phyloP scores from a whole-genome alignment of 2,888 invertebrate genomes.

The Aleiodes alternator region DNA sequence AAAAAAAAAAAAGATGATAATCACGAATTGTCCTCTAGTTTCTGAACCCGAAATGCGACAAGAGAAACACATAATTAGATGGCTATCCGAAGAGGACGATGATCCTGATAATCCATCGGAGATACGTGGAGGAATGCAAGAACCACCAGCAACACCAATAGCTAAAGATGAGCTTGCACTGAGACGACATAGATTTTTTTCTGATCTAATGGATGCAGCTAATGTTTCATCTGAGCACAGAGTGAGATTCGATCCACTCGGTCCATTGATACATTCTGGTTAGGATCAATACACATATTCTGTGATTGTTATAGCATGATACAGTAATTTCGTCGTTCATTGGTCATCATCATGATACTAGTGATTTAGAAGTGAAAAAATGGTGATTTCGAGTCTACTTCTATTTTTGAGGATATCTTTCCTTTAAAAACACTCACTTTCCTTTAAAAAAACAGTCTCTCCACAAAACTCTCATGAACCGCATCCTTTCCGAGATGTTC shows the following conservation, averaged over 20 bases:
- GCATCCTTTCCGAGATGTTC: background rate
- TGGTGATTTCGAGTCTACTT: too few species aligned
- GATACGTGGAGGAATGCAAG: conserved; percentile 78
- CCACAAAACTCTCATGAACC: too few species aligned
- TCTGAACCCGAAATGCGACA: conserved; percentile 35
- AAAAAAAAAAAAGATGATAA: background rate
- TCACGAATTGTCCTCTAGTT: conserved; percentile 25
- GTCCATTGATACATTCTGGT: conserved; percentile 82
- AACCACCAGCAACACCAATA: conserved; percentile 86
- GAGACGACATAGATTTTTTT: conserved; percentile 86
- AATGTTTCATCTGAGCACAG: conserved; percentile 85
- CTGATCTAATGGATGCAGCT: conserved; percentile 85
- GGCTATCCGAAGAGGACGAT: conserved; percentile 75
- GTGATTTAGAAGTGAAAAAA: background rate
- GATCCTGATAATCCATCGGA: conserved; percentile 65
- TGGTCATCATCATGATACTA: background rate
- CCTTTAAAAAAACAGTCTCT: too few species aligned
- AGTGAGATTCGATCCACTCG: conserved; percentile 85
- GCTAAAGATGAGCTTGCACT: conserved; percentile 87
- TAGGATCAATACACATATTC: conserved; percentile 65
- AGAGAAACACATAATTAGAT: conserved; percentile 62
- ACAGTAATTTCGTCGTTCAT: background rate
- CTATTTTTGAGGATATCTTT: too few species aligned
- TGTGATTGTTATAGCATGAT: conserved; percentile 38
- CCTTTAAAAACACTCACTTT: too few species aligned